A percentile compares a stretch with the other conserved stretches of the same genome.
phyloP scores from a whole-genome alignment of 2,113 vertebrate genomes.

The Hiodon tergisus region DNA sequence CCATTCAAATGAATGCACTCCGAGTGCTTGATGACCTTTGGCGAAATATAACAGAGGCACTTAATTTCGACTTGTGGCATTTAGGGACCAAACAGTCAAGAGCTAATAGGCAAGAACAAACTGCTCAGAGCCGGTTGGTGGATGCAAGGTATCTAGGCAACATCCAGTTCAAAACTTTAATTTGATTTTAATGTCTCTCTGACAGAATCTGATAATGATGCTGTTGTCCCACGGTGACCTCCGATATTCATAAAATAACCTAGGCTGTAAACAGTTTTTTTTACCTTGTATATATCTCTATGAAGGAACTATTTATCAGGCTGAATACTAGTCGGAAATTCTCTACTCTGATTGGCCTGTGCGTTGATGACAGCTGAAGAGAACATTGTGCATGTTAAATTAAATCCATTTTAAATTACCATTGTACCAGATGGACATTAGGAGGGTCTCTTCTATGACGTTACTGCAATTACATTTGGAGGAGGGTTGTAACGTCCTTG shows the following conservation, averaged over 20 bases:
- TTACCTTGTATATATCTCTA: too few relatives aligned
- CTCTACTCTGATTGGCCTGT: background rate
- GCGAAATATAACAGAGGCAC: slow-evolving; percentile 48
- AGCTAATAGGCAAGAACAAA: slow-evolving; percentile 54
- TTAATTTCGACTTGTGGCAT: slow-evolving; percentile 65
- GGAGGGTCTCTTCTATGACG: slow-evolving; percentile 5
- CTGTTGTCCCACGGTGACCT: too few relatives aligned
- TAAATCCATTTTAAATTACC: slow-evolving; percentile 14
- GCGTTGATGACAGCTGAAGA: background rate
- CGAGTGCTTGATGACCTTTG: slow-evolving; percentile 67
- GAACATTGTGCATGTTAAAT: background rate
- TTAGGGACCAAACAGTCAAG: slow-evolving; percentile 51
- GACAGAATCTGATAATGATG: too few relatives aligned
- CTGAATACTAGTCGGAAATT: too few relatives aligned
- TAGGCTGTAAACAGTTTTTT: too few relatives aligned
- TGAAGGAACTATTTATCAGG: too few relatives aligned
- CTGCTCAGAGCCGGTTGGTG: slow-evolving; percentile 32
- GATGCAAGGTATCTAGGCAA: slow-evolving; percentile 22
- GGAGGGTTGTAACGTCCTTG: slow-evolving; percentile 54
- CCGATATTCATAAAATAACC: too few relatives aligned
- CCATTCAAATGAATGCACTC: slow-evolving; percentile 60
- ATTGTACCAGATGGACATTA: slow-evolving; percentile 14
- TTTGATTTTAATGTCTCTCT: slow-evolving; percentile 72
- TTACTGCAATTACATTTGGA: slow-evolving; percentile 12
- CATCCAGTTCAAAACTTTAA: slow-evolving; percentile 61